phyloP scores from a whole-genome alignment of 2,113 vertebrate species.

The Trematomus loennbergii region DNA sequence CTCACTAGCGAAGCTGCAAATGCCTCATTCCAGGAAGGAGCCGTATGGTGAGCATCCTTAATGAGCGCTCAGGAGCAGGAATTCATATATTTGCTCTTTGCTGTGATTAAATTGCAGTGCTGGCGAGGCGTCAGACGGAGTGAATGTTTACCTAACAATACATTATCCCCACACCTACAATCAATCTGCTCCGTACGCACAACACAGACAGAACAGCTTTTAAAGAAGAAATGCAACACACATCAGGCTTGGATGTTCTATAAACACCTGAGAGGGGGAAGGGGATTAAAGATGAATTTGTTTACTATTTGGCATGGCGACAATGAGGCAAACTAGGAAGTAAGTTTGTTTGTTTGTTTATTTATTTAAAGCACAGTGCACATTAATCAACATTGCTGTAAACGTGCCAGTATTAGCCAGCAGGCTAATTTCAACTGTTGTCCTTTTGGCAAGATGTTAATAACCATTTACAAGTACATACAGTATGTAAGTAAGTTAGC shows the following conservation, averaged over 20 bases:
- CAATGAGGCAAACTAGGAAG: too few species aligned
- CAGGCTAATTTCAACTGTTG: too few species aligned
- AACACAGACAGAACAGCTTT: neutral
- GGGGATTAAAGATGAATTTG: slow-evolving; percentile 57
- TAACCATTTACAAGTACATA: too few species aligned
- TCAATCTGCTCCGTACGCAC: slow-evolving; percentile 40
- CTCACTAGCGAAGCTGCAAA: slow-evolving; percentile 59
- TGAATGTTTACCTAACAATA: slow-evolving; percentile 68
- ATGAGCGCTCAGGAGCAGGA: slow-evolving; percentile 64
- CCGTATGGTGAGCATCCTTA: slow-evolving; percentile 68
- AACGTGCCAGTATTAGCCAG: too few species aligned
- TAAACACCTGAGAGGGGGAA: slow-evolving; percentile 18
- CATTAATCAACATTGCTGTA: too few species aligned
- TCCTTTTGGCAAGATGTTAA: too few species aligned
- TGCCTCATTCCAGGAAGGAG: slow-evolving; percentile 69
- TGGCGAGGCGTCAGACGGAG: slow-evolving; percentile 51
- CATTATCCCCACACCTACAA: slow-evolving; percentile 39
- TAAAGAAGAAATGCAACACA: slow-evolving; percentile 39
- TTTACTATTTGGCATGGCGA: slow-evolving; percentile 55
- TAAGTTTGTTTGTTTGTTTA: too few species aligned
- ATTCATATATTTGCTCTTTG: slow-evolving; percentile 71
- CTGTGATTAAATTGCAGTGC: slow-evolving; percentile 68
- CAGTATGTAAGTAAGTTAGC: too few species aligned
- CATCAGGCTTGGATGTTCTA: slow-evolving; percentile 27
- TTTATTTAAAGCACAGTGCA: too few species aligned